Conservation (phyloP, 2,797 vertebrate genomes). For the Dermochelys coriacea region DNA sequence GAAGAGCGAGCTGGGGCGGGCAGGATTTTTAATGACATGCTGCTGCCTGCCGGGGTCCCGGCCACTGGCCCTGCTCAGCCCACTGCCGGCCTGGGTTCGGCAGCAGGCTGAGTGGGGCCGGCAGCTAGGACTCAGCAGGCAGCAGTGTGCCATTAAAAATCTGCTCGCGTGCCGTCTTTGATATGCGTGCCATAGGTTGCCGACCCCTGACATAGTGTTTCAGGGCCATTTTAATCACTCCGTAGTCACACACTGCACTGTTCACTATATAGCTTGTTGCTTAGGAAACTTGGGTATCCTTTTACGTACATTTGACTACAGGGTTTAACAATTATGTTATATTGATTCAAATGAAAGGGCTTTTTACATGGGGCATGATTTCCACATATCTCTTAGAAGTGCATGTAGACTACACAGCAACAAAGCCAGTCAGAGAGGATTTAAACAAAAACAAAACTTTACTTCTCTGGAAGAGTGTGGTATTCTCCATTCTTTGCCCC, state of each 20-base stretch:
- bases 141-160: no score
- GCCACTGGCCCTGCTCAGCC: no score
- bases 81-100: no score
- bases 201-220: conserved; percentile 26
- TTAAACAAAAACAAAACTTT: no score
- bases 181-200: no score
- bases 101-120: no score
- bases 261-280: not conserved
- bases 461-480: no score
- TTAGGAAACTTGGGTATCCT: not conserved
- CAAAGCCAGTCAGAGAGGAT: not conserved
- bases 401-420: fast-evolving
- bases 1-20: no score
- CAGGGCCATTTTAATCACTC: conserved; percentile 18
- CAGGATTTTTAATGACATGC: no score
- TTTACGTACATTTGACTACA: not conserved
- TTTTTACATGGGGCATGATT: not conserved
- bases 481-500: not conserved
- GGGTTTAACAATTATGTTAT: not conserved
- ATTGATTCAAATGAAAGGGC: not conserved
- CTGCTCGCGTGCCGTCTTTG: no score
- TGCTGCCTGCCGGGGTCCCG: no score
- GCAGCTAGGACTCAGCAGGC: no score
- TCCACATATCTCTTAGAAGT: not conserved
- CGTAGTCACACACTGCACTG: conserved; percentile 7